phyloP scores from a whole-genome alignment of 2,113 vertebrate genomes.

The Rhabdomys dilectus region DNA sequence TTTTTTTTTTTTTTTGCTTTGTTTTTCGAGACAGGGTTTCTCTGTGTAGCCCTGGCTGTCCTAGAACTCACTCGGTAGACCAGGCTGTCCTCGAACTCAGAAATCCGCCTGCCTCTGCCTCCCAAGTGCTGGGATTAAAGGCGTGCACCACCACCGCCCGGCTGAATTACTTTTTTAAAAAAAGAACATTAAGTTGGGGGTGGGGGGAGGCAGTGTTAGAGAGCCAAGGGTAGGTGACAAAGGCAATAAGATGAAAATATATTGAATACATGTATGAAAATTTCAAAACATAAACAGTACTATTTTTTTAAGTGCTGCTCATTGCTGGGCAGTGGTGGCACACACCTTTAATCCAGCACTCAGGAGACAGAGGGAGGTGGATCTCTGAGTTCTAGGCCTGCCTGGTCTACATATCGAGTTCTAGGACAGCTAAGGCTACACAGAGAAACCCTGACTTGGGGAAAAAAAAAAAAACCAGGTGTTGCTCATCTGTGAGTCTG shows the following conservation, averaged over 20 bases:
- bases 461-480: not conserved
- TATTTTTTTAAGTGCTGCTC: not conserved
- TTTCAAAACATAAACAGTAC: not conserved
- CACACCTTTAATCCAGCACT: not conserved
- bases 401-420: not conserved
- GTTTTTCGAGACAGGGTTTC: too few relatives aligned
- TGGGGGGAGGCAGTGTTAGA: not conserved
- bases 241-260: not conserved
- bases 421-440: not conserved
- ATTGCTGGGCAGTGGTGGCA: not conserved
- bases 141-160: too few relatives aligned
- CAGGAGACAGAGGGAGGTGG: not conserved
- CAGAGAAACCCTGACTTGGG: not conserved
- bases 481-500: not conserved
- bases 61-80: too few relatives aligned
- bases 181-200: not conserved
- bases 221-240: not conserved
- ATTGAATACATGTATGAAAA: not conserved
- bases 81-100: too few relatives aligned
- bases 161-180: not conserved
- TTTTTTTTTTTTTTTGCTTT: too few relatives aligned
- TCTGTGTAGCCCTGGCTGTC: too few relatives aligned
- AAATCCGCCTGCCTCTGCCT: too few relatives aligned
- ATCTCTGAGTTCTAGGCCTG: not conserved
- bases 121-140: too few relatives aligned